Percentiles rank a stretch among this genome's conserved stretches.
Evolutionary conservation across 2,113 vertebrate genomes (phyloP).

Genomic region (Rhea pennata): DNA sequence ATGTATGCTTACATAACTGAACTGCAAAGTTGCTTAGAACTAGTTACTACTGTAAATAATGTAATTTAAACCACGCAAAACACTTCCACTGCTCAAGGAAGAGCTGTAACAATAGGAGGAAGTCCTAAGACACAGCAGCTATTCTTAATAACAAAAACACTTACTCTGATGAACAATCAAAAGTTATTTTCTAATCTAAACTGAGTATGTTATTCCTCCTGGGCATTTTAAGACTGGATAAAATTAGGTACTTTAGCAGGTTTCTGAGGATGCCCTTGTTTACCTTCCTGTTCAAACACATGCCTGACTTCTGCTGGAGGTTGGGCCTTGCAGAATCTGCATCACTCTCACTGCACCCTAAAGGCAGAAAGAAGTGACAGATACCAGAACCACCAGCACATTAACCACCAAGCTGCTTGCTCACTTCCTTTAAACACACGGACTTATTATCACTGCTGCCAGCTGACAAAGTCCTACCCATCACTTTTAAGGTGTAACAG

Average conservation of each 20-base stretch:
- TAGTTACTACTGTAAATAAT: constrained; percentile 37
- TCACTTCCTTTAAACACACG: neutral
- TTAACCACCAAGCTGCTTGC: neutral
- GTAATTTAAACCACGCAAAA: constrained; percentile 24
- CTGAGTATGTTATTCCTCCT: neutral
- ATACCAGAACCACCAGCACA: neutral
- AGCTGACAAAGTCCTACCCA: neutral
- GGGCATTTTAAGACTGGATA: constrained; percentile 1
- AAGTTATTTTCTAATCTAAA: constrained; percentile 26
- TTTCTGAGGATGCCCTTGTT: neutral
- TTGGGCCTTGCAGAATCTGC: fast-evolving
- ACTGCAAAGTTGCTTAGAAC: neutral
- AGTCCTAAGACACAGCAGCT: constrained; percentile 21
- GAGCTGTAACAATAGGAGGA: constrained; percentile 63
- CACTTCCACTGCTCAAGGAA: constrained; percentile 55
- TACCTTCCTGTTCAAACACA: neutral
- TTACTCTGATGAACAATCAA: constrained; percentile 51
- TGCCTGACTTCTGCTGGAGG: neutral
- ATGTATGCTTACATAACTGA: neutral
- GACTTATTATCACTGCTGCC: neutral
- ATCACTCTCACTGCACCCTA: neutral
- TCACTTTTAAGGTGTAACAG: neutral
- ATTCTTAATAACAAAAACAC: constrained; percentile 51
- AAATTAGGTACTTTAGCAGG: neutral
- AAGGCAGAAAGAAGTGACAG: neutral